Percentiles rank a stretch among this genome's conserved stretches.
These are phyloP conservation scores for Idaea biselata DNA, from an alignment of 2,888 invertebrate genomes.

Conservation along the genomic window DNA sequence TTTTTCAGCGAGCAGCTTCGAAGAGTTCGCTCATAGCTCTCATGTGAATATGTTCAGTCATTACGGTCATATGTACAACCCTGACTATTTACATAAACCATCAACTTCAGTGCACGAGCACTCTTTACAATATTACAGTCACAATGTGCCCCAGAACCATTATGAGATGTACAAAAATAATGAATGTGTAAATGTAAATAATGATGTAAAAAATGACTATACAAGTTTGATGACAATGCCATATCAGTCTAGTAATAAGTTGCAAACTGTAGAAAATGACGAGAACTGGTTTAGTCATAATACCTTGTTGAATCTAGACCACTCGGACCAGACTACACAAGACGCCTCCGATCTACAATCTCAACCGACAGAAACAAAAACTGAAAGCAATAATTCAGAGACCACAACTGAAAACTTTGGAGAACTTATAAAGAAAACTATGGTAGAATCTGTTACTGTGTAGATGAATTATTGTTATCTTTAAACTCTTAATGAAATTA, in stretches of 20 bases:
- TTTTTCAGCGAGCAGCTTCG: conserved; percentile 74
- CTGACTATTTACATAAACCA: conserved; percentile 68
- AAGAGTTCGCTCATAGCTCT: conserved; percentile 78
- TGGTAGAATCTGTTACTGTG: conserved; percentile 94
- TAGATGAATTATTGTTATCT: conserved; percentile 79
- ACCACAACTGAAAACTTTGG: conserved; percentile 87
- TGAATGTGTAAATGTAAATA: conserved; percentile 54
- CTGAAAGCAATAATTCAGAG: conserved; percentile 49
- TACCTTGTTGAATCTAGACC: conserved; percentile 63
- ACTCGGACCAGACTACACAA: conserved; percentile 60
- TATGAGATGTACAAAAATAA: conserved; percentile 69
- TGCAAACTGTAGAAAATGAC: conserved; percentile 82
- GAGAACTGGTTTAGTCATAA: conserved; percentile 77
- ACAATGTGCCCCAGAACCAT: conserved; percentile 56
- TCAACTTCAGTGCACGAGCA: conserved; percentile 54
- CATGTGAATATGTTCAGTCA: conserved; percentile 76
- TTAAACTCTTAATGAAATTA: conserved; percentile 61
- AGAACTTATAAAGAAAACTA: conserved; percentile 94
- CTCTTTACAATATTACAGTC: conserved; percentile 58
- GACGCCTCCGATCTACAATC: conserved; percentile 50
- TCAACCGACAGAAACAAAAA: conserved; percentile 39
- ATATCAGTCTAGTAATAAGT: conserved; percentile 83
- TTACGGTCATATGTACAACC: conserved; percentile 72
- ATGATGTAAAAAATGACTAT: conserved; percentile 80
- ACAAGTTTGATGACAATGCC: conserved; percentile 84